phyloP scores from a whole-genome alignment of 2,888 invertebrate species.

The Clepsis dumicolana region DNA sequence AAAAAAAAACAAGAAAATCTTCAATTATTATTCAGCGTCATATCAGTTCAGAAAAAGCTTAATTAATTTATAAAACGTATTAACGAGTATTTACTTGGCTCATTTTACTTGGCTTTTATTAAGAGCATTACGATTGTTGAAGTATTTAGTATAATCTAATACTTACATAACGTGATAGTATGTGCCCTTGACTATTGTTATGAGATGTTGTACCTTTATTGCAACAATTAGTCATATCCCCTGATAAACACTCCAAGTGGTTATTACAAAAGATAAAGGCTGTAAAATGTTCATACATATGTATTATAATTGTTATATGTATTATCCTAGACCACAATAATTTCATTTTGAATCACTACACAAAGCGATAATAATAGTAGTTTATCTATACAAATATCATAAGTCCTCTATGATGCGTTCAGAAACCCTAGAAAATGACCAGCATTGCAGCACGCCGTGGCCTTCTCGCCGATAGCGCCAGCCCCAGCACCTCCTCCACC shows the following conservation, averaged over 20 bases:
- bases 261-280: not conserved
- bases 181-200: not conserved
- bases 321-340: not conserved
- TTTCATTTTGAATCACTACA: not conserved
- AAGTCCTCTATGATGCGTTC: no score
- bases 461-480: no score
- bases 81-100: not conserved
- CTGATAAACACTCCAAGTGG: slow-evolving; percentile 7
- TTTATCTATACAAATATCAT: no score
- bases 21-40: no score
- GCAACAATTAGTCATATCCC: not conserved
- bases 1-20: no score
- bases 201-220: slow-evolving; percentile 9
- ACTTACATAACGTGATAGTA: not conserved
- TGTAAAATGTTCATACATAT: not conserved
- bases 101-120: not conserved
- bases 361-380: not conserved
- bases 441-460: no score
- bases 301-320: not conserved
- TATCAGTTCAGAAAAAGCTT: no score
- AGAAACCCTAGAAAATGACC: no score
- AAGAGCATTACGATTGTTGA: not conserved
- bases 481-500: no score
- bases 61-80: not conserved
- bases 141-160: not conserved